Evolutionary conservation across 2,888 invertebrate species (phyloP), one percentile per base, ranked within the genome.

Genomic region (Nomada ferruginata): DNA sequence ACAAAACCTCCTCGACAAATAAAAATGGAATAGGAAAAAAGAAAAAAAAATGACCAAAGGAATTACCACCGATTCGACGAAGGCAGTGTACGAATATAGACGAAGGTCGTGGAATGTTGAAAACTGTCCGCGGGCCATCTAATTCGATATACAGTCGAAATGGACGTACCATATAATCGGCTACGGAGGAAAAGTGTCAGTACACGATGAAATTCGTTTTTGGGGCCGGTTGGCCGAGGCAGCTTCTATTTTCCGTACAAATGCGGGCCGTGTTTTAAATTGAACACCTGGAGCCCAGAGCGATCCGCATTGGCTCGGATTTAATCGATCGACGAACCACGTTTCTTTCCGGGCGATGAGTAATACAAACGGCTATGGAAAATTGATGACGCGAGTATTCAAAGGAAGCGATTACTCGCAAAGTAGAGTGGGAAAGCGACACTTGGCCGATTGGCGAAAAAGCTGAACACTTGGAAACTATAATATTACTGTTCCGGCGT

Each of bases 301-400:
- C 76, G 59, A 76, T 68, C 64, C 60, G 61, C 68, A 36, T 59
- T 55, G 65, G 71, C 68, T 77, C 70, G 70, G 70, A 76, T 76
- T 84, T 84, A 84, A 84, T 84, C 80, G 76, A 77, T 80, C 76
- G 47, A 50, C 50, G 68, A 59, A 64, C 59, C 29, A 20, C 68
- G 70, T 71, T 82, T 73, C 71, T 61, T 77, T 63, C 26, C 59
- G 26, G 57, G 18, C 61, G 60, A 26, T 73, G 75, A 64, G 68
- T 72, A 79, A 83, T 83, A 69, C 72, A 71, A 72, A 79, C 66
- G 73, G 79, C 64, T 60, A 15, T 59, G 69, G 72, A 65, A 68
- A 79, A 79, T 79, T 68, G 64, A 69, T 65, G 79, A 60, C 65
- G 60, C 53, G 57, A 69, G 69, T 59, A 76, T 83, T 69, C 75